These are phyloP conservation scores for Leptinotarsa lineolata DNA, from an alignment of 1,140 invertebrate genomes.

Conservation along the genomic window DNA sequence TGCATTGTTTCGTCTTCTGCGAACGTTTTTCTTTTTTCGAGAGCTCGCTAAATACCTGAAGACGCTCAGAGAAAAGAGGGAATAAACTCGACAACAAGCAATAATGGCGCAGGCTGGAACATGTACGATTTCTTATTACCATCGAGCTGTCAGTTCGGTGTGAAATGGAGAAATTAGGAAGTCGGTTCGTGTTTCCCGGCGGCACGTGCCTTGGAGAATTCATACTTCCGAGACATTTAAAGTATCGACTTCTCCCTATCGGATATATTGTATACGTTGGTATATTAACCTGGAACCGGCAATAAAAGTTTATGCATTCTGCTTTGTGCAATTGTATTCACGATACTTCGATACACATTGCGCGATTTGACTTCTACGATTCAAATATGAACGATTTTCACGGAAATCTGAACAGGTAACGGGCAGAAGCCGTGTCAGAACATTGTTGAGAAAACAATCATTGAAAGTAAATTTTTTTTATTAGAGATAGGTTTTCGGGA, in stretches of 20 bases:
- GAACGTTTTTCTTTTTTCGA: neutral
- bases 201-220: neutral
- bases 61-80: neutral
- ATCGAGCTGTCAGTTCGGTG: constrained; percentile 7
- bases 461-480: too few relatives aligned
- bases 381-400: too few relatives aligned
- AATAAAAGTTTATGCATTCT: constrained; percentile 4
- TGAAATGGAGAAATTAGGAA: neutral
- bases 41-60: constrained; percentile 1
- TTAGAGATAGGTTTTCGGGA: too few relatives aligned
- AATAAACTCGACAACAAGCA: constrained; percentile 3
- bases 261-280: neutral
- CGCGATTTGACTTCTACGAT: too few relatives aligned
- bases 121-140: constrained; percentile 8
- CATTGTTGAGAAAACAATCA: too few relatives aligned
- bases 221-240: neutral
- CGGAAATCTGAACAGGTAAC: too few relatives aligned
- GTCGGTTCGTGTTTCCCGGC: neutral
- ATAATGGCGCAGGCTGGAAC: constrained; percentile 1
- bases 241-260: neutral
- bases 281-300: neutral
- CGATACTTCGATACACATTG: neutral
- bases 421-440: too few relatives aligned
- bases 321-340: neutral
- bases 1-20: too few relatives aligned